Conservation (phyloP, 1,140 invertebrate genomes). For the Hylaeus volcanicus region DNA sequence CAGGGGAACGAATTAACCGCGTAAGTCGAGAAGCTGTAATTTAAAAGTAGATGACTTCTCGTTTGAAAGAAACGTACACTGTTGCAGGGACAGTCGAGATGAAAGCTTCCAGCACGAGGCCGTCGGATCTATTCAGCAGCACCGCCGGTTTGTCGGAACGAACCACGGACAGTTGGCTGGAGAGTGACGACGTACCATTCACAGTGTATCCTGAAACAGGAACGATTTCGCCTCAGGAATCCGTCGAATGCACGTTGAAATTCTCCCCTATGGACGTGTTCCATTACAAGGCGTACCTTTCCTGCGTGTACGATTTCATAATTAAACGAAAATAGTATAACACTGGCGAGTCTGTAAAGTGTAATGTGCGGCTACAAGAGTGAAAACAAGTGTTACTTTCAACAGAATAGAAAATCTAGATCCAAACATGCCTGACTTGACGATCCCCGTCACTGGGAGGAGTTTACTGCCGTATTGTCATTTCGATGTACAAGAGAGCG, state of each 20-base stretch:
- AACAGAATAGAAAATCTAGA: conserved; percentile 71
- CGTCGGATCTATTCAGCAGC: conserved; percentile 68
- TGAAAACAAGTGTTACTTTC: not conserved
- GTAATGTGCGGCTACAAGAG: no score
- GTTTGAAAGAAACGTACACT: not conserved
- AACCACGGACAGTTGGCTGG: conserved; percentile 69
- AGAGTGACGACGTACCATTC: conserved; percentile 68
- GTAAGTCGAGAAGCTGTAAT: no score
- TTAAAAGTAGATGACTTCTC: no score
- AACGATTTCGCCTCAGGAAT: conserved; percentile 57
- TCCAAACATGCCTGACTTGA: conserved; percentile 51
- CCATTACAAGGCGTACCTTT: conserved; percentile 69
- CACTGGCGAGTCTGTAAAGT: no score
- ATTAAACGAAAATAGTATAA: not conserved
- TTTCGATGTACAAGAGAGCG: conserved; percentile 80
- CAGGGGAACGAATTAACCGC: no score
- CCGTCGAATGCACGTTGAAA: conserved; percentile 53
- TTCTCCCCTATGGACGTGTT: conserved; percentile 72
- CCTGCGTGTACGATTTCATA: conserved; percentile 60
- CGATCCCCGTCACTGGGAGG: conserved; percentile 63
- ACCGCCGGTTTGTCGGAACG: conserved; percentile 59
- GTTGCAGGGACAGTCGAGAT: conserved; percentile 12
- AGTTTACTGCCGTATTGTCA: conserved; percentile 81
- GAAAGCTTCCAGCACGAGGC: not conserved
- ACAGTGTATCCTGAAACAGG: conserved; percentile 67